Percentiles rank a stretch among this genome's conserved stretches.
phyloP scores from a whole-genome alignment of 2,888 invertebrate species.

The Lymantria monacha region DNA sequence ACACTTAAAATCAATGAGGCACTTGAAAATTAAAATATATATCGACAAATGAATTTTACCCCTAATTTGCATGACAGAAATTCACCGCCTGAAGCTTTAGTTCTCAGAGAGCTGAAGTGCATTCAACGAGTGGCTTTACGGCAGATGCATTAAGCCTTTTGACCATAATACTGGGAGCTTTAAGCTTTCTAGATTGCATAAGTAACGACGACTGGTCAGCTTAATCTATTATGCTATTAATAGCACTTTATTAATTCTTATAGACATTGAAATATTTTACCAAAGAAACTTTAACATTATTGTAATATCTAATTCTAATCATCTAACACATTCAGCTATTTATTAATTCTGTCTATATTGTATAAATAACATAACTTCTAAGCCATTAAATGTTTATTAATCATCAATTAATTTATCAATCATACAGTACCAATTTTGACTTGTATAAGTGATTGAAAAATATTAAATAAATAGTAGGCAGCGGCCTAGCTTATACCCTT shows the following conservation, averaged over 20 bases:
- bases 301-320: too few relatives aligned
- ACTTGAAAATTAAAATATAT: too few relatives aligned
- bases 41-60: background rate
- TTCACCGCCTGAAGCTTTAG: background rate
- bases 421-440: too few relatives aligned
- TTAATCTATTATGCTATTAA: background rate
- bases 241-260: background rate
- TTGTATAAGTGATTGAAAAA: too few relatives aligned
- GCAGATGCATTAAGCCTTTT: constrained; percentile 4
- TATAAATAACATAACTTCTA: too few relatives aligned
- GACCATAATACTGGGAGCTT: constrained; percentile 2
- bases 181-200: constrained; percentile 2
- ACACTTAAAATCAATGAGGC: too few relatives aligned
- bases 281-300: background rate
- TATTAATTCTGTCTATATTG: too few relatives aligned
- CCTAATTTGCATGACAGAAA: background rate
- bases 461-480: too few relatives aligned
- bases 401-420: too few relatives aligned
- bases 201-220: constrained; percentile 3
- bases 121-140: background rate
- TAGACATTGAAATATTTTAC: background rate
- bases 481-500: too few relatives aligned
- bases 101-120: background rate
- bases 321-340: too few relatives aligned
- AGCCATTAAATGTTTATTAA: too few relatives aligned